Conservation (phyloP, 2,888 invertebrate species). For the Lomographa bimaculata region DNA sequence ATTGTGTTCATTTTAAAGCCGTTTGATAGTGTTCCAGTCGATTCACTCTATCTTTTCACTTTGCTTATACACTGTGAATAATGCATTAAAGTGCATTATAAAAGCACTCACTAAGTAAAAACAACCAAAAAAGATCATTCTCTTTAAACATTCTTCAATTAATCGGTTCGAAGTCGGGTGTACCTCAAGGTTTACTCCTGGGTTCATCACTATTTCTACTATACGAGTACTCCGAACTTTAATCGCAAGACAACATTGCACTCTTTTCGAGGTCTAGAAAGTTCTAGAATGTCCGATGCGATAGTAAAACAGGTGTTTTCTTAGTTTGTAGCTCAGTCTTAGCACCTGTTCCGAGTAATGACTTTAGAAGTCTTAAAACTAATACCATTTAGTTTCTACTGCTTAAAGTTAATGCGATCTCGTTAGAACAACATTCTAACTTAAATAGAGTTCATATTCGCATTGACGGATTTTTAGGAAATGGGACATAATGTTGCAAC, state of each 20-base stretch:
- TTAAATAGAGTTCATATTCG: slow-evolving; percentile 4
- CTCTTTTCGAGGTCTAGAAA: slow-evolving; percentile 11
- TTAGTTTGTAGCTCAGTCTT: slow-evolving; percentile 17
- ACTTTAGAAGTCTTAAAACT: slow-evolving; percentile 24
- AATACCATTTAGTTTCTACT: slow-evolving; percentile 22
- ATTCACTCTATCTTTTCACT: slow-evolving; percentile 8
- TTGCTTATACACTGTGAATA: slow-evolving; percentile 3
- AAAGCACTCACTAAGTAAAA: no score
- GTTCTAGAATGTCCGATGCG: slow-evolving; percentile 6
- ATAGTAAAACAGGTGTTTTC: slow-evolving; percentile 11
- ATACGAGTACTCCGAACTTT: slow-evolving; percentile 3
- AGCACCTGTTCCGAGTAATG: slow-evolving; percentile 18
- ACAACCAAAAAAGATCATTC: no score
- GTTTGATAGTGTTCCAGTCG: slow-evolving; percentile 11
- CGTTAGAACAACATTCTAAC: slow-evolving; percentile 21
- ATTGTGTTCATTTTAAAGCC: slow-evolving; percentile 13
- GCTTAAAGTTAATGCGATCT: slow-evolving; percentile 15
- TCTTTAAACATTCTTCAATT: no score
- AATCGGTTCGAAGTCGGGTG: no score
- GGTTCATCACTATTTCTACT: slow-evolving; percentile 10
- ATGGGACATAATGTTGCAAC: not conserved
- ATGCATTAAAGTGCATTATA: slow-evolving; percentile 6
- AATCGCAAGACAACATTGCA: slow-evolving; percentile 5
- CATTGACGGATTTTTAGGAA: slow-evolving; percentile 1
- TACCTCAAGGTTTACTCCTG: slow-evolving; percentile 10